Percentiles rank a stretch among this genome's conserved stretches.
These are phyloP conservation scores for Diarsia mendica DNA, from an alignment of 2,888 invertebrate genomes.

Conservation along the genomic window DNA sequence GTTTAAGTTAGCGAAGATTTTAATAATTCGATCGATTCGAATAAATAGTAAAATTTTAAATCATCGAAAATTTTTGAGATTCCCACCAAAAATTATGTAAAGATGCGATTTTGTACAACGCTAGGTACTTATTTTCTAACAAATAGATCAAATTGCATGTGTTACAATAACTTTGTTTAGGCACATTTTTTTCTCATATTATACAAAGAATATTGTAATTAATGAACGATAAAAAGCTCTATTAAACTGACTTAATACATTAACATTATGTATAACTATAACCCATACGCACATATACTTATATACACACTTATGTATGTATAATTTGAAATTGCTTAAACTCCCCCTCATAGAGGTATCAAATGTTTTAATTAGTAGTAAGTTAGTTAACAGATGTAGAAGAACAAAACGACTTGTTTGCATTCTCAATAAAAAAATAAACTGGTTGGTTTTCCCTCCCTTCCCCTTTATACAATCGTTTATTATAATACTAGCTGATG, in stretches of 20 bases:
- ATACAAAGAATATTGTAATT: conserved; percentile 62
- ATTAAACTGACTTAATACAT: conserved; percentile 46
- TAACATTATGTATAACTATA: conserved; percentile 34
- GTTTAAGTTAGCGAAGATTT: conserved; percentile 43
- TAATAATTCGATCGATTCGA: conserved; percentile 35
- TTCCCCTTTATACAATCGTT: conserved; percentile 15
- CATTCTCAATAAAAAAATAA: conserved; percentile 47
- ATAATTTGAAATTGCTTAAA: conserved; percentile 44
- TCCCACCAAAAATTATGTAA: conserved; percentile 58
- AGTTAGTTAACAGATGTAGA: conserved; percentile 51
- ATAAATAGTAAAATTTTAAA: conserved; percentile 48
- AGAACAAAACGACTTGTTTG: conserved; percentile 38
- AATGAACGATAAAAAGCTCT: conserved; percentile 61
- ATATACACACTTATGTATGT: conserved; percentile 22
- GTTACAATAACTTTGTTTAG: conserved; percentile 75
- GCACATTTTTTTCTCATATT: conserved; percentile 79
- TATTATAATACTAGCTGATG: conserved; percentile 37
- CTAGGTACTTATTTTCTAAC: conserved; percentile 63
- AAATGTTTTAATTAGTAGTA: conserved; percentile 43
- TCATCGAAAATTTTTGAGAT: conserved; percentile 32
- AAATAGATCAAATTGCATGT: conserved; percentile 64
- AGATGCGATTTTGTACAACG: conserved; percentile 59
- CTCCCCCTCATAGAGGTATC: conserved; percentile 37
- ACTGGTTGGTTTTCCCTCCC: conserved; percentile 21
- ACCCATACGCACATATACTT: conserved; percentile 21